Base-by-base conservation (phyloP, 2,797 vertebrate species). In the Thunnus albacares region DNA sequence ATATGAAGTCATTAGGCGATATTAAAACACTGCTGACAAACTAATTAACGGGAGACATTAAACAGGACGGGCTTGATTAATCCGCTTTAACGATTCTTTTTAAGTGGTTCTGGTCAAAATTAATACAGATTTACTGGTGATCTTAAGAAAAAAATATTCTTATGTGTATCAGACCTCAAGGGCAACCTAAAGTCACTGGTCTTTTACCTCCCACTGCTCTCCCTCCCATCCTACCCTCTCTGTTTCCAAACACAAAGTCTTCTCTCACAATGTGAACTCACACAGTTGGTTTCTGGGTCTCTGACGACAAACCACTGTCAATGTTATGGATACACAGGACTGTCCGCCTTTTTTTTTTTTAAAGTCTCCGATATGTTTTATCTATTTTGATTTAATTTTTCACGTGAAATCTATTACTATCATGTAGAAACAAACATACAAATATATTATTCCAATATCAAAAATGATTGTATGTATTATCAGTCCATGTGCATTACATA, bases 11-110 rank as follows among this genome's bases (percentile, higher is more conserved):
- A 98, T 99, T 98, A 98, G 97, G 95, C 97, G 96, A 98, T 98
- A 98, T 98, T 98, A 98, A 98, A 99, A 99, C 98, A 98, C 97
- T 99, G 98, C 98, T 99, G 98, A 99, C 98, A 99, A 99, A 99
- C 98, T 98, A 98, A 99, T 99, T 99, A 99, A 98, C 97, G 97
- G 96, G 97, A 98, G 97, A 98, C 97, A 99, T 99, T 98, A 98
- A 97, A 97, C 97, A 96, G 97, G 97, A 98, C 96, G 97, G 96
- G 96, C 97, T 98, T 98, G 97, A 99, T 98, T 98, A 98, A 99
- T 98, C 98, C 97, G 96, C 98, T 98, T 98, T 98, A 98, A 98
- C 97, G 97, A 97, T 97, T 97, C 96, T 97, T 98, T 98, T 97
- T 97, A 98, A 99, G 97, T 97, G 96, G 96, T 97, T 96, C 96